A percentile compares a stretch with the other conserved stretches of the same genome.
These are phyloP conservation scores for Fistularia tabacaria DNA, from an alignment of 2,797 vertebrate genomes.

Conservation along the genomic window DNA sequence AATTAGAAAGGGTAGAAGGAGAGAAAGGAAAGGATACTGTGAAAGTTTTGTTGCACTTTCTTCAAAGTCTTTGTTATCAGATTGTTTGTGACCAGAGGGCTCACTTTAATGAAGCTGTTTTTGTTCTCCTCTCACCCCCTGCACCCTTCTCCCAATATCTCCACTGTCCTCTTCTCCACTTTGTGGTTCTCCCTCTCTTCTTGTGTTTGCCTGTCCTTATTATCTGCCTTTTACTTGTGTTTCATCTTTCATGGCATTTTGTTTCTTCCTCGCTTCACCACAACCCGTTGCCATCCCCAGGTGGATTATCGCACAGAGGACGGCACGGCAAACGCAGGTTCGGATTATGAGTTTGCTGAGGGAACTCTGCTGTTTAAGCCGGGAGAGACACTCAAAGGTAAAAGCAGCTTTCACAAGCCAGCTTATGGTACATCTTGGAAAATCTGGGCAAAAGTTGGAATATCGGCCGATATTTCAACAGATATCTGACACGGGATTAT, in stretches of 20 bases:
- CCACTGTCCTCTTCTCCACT: background rate
- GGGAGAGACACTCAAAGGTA: slow-evolving; percentile 77
- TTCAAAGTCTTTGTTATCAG: slow-evolving; percentile 50
- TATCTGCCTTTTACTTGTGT: slow-evolving; percentile 3
- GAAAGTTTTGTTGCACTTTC: slow-evolving; percentile 31
- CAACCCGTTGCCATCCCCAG: slow-evolving; percentile 34
- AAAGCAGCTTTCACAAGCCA: slow-evolving; percentile 7
- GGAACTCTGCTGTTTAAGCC: slow-evolving; percentile 82
- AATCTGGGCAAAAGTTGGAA: background rate
- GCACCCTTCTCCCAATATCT: slow-evolving; percentile 33
- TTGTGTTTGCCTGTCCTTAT: slow-evolving; percentile 35
- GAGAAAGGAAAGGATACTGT: slow-evolving; percentile 16
- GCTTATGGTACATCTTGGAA: background rate
- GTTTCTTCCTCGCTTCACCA: slow-evolving; percentile 5
- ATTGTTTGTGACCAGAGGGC: slow-evolving; percentile 54
- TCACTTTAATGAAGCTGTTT: slow-evolving; percentile 59
- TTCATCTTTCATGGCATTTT: slow-evolving; percentile 26
- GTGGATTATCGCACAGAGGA: slow-evolving; percentile 86
- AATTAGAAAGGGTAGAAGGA: slow-evolving; percentile 9
- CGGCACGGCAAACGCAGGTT: slow-evolving; percentile 82
- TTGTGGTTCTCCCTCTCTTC: slow-evolving; percentile 6
- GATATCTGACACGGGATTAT: background rate
- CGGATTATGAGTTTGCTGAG: slow-evolving; percentile 84
- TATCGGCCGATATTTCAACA: background rate
- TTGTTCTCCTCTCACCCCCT: slow-evolving; percentile 24